These are phyloP conservation scores for Euphydryas editha DNA, from an alignment of 2,888 invertebrate species.

Conservation along the genomic window DNA sequence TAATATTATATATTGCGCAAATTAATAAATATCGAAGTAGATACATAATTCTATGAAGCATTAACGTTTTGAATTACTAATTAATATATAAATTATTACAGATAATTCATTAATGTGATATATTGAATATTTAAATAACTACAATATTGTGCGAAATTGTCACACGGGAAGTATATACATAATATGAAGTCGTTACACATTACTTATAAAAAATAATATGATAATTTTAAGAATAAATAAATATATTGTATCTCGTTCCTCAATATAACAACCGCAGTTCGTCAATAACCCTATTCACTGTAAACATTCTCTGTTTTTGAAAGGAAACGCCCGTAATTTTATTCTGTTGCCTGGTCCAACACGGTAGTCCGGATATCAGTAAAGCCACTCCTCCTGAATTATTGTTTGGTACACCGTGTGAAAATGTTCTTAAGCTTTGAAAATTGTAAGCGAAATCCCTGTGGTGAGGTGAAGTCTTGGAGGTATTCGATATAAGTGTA, in stretches of 20 bases:
- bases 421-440: conserved; percentile 33
- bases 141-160: too few species aligned
- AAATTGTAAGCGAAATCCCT: conserved; percentile 30
- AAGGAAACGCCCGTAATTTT: conserved; percentile 53
- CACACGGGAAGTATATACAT: too few species aligned
- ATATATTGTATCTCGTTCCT: conserved; percentile 1
- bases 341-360: conserved; percentile 45
- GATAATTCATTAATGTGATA: too few species aligned
- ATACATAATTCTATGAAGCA: too few species aligned
- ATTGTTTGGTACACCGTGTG: conserved; percentile 39
- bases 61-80: too few species aligned
- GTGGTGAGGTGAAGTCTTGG: conserved; percentile 22
- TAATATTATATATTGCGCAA: too few species aligned
- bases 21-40: too few species aligned
- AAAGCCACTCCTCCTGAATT: conserved; percentile 42
- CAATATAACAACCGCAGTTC: conserved; percentile 39
- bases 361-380: conserved; percentile 47
- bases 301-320: conserved; percentile 49
- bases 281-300: conserved; percentile 48
- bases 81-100: too few species aligned
- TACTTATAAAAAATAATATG: too few species aligned
- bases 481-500: conserved; percentile 8
- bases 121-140: too few species aligned
- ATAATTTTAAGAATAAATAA: neutral
- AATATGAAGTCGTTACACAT: too few species aligned